These are phyloP conservation scores for Elanus axillaris DNA, from an alignment of 2,113 vertebrate species.

Conservation along the genomic window DNA sequence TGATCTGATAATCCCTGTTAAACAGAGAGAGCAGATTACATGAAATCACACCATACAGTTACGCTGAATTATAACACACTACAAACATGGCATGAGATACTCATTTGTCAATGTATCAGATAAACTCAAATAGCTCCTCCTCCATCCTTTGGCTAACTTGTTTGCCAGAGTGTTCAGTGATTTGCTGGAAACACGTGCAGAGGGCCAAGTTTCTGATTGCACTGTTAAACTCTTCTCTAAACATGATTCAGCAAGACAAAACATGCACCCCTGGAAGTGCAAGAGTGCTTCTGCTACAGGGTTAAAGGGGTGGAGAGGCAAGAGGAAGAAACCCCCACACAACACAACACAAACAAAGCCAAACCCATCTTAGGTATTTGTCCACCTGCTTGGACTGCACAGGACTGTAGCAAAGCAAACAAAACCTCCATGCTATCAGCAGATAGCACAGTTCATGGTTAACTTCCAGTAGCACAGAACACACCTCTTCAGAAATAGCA, in stretches of 20 bases:
- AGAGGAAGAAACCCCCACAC: slow-evolving; percentile 1
- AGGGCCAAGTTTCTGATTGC: not conserved
- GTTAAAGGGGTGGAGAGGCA: not conserved
- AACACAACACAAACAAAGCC: slow-evolving; percentile 33
- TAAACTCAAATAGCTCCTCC: not conserved
- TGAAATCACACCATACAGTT: not conserved
- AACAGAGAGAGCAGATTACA: not conserved
- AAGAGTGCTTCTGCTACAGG: not conserved
- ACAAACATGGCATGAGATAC: not conserved
- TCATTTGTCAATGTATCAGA: not conserved
- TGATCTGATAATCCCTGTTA: not conserved
- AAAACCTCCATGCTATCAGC: slow-evolving; percentile 25
- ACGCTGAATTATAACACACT: accelerated
- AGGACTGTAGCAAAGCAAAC: slow-evolving; percentile 51
- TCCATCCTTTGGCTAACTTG: not conserved
- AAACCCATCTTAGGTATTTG: slow-evolving; percentile 49
- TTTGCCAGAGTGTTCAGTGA: not conserved
- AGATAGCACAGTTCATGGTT: slow-evolving; percentile 47
- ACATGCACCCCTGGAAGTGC: not conserved
- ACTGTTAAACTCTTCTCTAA: not conserved
- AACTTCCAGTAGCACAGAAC: slow-evolving; percentile 42
- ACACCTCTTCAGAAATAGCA: slow-evolving; percentile 22
- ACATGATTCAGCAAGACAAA: not conserved
- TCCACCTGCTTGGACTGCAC: slow-evolving; percentile 54
- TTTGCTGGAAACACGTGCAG: not conserved